Conservation (phyloP, 2,888 invertebrate species). For the Ypsolopha scabrella region DNA sequence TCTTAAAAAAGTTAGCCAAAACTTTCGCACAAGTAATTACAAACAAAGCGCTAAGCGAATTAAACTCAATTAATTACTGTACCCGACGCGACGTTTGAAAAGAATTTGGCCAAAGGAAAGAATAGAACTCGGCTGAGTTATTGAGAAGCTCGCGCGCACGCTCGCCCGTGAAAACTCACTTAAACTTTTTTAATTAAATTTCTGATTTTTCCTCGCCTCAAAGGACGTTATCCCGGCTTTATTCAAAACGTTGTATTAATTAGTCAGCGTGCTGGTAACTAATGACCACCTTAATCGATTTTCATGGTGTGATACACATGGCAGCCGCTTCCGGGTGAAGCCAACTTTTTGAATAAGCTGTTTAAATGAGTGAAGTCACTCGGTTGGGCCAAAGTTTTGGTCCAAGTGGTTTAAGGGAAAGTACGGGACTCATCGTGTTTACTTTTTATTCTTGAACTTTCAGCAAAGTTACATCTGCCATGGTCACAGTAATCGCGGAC, state of each 20-base stretch:
- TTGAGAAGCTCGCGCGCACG: constrained; percentile 46
- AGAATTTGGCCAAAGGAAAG: constrained; percentile 20
- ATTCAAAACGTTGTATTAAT: constrained; percentile 65
- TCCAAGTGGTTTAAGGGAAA: too few species aligned
- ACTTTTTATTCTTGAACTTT: too few species aligned
- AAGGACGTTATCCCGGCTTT: constrained; percentile 50
- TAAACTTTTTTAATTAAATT: constrained; percentile 70
- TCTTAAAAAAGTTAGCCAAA: neutral
- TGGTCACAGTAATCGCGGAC: too few species aligned
- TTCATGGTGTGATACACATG: constrained; percentile 33
- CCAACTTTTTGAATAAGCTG: neutral
- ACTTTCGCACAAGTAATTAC: neutral
- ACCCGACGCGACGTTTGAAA: constrained; percentile 17
- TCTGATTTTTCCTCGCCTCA: constrained; percentile 51
- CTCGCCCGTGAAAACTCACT: constrained; percentile 64
- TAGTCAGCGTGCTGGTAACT: constrained; percentile 47
- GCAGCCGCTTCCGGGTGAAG: constrained; percentile 4
- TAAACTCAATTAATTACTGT: constrained; percentile 14
- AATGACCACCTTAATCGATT: constrained; percentile 51
- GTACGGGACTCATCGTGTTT: too few species aligned
- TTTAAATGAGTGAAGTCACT: neutral
- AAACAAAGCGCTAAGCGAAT: constrained; percentile 1
- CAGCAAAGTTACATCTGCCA: too few species aligned
- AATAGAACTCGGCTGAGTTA: constrained; percentile 51
- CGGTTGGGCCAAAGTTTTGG: too few species aligned